Percentiles rank a stretch among this genome's conserved stretches.
Conservation (phyloP, 2,113 vertebrate genomes). For the Neodontobutis hainanensis region DNA sequence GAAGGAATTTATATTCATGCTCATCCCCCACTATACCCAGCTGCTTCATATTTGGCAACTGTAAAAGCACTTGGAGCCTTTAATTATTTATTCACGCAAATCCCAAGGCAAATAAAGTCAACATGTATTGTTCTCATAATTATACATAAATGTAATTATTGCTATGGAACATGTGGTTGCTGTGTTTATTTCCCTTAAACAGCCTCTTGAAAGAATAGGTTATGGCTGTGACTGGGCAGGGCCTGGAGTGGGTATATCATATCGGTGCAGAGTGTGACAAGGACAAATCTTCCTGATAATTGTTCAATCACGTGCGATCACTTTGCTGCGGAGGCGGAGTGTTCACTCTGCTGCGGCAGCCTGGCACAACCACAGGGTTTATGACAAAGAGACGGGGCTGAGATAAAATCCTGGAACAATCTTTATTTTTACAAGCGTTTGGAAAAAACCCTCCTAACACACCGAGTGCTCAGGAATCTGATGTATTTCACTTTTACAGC, state of each 20-base stretch:
- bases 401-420: too few species aligned
- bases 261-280: too few species aligned
- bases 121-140: background rate
- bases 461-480: constrained; percentile 23
- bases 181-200: constrained; percentile 40
- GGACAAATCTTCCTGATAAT: too few species aligned
- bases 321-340: constrained; percentile 37
- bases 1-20: constrained; percentile 27
- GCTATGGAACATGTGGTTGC: too few species aligned
- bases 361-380: constrained; percentile 56
- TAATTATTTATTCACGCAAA: constrained; percentile 9
- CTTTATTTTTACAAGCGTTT: constrained; percentile 32
- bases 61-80: constrained; percentile 20
- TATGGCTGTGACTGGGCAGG: constrained; percentile 20
- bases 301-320: constrained; percentile 73
- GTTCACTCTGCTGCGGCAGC: constrained; percentile 22
- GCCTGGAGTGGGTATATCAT: too few species aligned
- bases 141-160: too few species aligned
- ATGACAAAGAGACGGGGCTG: constrained; percentile 24
- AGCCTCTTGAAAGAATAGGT: too few species aligned
- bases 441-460: constrained; percentile 25
- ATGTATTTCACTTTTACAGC: constrained; percentile 39
- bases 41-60: background rate
- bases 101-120: constrained; percentile 41
- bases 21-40: background rate